These are phyloP conservation scores for Conger conger DNA, from an alignment of 2,113 vertebrate genomes.

Conservation along the genomic window DNA sequence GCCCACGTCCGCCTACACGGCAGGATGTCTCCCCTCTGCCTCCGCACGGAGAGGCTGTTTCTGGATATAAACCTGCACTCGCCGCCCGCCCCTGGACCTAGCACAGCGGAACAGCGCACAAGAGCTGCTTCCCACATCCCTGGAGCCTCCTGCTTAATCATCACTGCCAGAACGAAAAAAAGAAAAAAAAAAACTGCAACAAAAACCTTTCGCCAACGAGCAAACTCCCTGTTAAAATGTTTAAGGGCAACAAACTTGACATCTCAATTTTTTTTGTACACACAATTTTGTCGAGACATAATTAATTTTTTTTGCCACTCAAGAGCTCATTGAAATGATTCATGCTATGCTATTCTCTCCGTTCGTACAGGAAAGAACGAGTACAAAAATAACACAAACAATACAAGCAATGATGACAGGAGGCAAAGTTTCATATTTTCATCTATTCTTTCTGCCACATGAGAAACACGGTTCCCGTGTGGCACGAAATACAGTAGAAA, in stretches of 20 bases:
- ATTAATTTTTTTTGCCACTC: background rate
- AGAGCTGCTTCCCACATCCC: background rate
- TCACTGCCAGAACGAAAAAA: background rate
- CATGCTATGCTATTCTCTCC: background rate
- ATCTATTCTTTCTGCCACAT: too few relatives aligned
- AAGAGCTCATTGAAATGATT: background rate
- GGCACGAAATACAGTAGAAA: too few relatives aligned
- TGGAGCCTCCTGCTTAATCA: background rate
- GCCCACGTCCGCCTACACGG: slow-evolving; percentile 37
- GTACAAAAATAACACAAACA: background rate
- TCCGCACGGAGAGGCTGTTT: slow-evolving; percentile 19
- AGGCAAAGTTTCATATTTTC: too few relatives aligned
- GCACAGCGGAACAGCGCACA: background rate
- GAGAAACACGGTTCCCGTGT: too few relatives aligned
- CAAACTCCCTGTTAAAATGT: background rate
- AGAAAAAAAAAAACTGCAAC: background rate
- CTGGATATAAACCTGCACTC: slow-evolving; percentile 9
- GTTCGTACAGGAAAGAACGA: background rate
- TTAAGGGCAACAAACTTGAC: background rate
- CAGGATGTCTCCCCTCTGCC: slow-evolving; percentile 23
- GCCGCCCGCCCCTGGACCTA: background rate
- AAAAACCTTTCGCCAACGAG: too few relatives aligned
- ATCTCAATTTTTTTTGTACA: background rate
- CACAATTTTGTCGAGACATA: too few relatives aligned
- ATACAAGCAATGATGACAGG: too few relatives aligned